Percentiles rank a stretch among this genome's conserved stretches.
phyloP scores from a whole-genome alignment of 2,113 vertebrate genomes.

The Gasterosteus aculeatus region DNA sequence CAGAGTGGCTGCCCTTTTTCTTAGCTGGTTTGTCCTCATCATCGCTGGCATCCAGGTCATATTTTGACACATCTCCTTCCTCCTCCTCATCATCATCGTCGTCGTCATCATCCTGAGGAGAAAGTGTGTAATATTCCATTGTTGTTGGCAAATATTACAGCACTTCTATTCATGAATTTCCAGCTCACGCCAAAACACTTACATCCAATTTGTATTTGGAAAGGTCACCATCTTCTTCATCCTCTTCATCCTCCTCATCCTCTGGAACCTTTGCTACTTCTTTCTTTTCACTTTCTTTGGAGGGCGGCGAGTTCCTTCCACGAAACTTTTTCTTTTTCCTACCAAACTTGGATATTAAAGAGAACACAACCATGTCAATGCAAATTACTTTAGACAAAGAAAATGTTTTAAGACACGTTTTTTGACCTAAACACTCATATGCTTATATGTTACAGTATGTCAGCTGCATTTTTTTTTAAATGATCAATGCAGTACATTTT shows the following conservation, averaged over 20 bases:
- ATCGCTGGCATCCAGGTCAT: constrained; percentile 92
- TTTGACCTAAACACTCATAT: not conserved
- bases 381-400: not conserved
- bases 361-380: not conserved
- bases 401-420: not conserved
- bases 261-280: constrained; percentile 75
- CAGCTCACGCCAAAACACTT: constrained; percentile 53
- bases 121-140: not conserved
- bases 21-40: constrained; percentile 86
- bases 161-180: not conserved
- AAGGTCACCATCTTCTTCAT: constrained; percentile 94
- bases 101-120: constrained; percentile 90
- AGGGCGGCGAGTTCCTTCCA: constrained; percentile 87
- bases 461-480: not conserved
- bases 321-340: constrained; percentile 98
- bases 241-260: constrained; percentile 86
- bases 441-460: not conserved
- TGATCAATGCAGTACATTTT: not conserved
- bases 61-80: constrained; percentile 95
- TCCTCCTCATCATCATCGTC: constrained; percentile 89
- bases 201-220: constrained; percentile 98
- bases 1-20: constrained; percentile 89
- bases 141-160: not conserved
- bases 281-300: constrained; percentile 91
- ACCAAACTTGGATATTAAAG: constrained; percentile 86